Evolutionary conservation across 2,113 vertebrate genomes (phyloP).

Genomic region (Corythornis madagascariensis): DNA sequence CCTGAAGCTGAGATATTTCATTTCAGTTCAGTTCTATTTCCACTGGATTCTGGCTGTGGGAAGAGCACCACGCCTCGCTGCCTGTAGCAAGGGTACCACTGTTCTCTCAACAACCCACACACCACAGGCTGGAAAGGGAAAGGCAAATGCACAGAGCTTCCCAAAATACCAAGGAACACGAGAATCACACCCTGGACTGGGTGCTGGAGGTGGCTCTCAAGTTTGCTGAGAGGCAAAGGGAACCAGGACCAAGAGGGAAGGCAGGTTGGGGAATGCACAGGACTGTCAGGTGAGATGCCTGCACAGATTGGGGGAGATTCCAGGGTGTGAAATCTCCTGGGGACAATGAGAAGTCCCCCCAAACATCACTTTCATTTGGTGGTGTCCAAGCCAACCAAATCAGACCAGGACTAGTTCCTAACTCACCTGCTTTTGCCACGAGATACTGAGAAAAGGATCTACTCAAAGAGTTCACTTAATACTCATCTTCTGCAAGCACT

Average conservation of each 20-base stretch:
- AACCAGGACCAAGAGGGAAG: background rate
- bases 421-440: background rate
- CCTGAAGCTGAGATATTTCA: slow-evolving; percentile 21
- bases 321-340: slow-evolving; percentile 35
- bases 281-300: slow-evolving; percentile 52
- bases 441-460: background rate
- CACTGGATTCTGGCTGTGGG: background rate
- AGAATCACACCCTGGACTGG: background rate
- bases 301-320: slow-evolving; percentile 46
- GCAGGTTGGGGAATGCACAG: background rate
- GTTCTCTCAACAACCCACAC: background rate
- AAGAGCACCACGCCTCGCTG: background rate
- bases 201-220: background rate
- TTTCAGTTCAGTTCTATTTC: background rate
- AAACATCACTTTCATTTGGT: background rate
- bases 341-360: slow-evolving; percentile 10
- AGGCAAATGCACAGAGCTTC: background rate
- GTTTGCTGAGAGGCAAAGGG: slow-evolving; percentile 26
- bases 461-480: slow-evolving; percentile 18
- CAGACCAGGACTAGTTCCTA: background rate
- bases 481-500: background rate
- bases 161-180: background rate
- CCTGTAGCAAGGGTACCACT: background rate
- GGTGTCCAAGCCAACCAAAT: slow-evolving; percentile 14
- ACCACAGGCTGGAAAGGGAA: background rate